Evolutionary conservation across 2,888 invertebrate species (phyloP), one percentile per base, ranked within the genome.

Genomic region (Caenorhabditis afra): DNA sequence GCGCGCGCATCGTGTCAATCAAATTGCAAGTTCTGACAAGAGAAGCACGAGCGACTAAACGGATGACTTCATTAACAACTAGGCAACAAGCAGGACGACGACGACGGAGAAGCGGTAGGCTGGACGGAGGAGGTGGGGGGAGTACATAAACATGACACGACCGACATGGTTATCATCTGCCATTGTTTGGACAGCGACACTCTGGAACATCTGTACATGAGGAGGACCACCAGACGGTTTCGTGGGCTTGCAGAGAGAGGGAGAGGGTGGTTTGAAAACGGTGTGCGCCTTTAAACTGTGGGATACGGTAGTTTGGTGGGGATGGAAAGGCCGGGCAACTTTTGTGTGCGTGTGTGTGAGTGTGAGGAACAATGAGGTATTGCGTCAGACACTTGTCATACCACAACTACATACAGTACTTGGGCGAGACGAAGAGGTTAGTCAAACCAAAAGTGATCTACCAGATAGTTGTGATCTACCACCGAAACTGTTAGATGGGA

Each of bases 131-230:
- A 57, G 37, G 29, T 5, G 49, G 55, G 29, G 7, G 49, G 55
- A 41, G 73, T 64, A 64, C 73, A 73, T 73, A 73, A 73, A 73
- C 73, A 73, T 73, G 73, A 71, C 71, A 41, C 11, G 12, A n/a
- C n/a, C n/a, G 11, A 14, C 41, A 41, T 41, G 37, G 59, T 45
- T 67, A 75, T 70, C 70, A 70, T 70, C 70, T 77, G 70, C 41
- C 70, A 59, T 58, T 77, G 65, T 75, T 75, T 75, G 75, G 64
- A 71, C 55, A 71, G 55, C 49, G n/a, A 3, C 39, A 18, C 22
- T 52, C 68, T 59, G 64, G 73, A 58, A 64, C 73, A 73, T 73
- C 73, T 73, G 73, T 73, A 64, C 71, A 16, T 4, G 14, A 3
- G 12, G 41, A n/a, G n/a, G n/a, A n/a, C n/a, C n/a, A n/a, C n/a